Evolutionary conservation across 2,888 invertebrate species (phyloP).

Genomic region (Phymatocera aterrima): DNA sequence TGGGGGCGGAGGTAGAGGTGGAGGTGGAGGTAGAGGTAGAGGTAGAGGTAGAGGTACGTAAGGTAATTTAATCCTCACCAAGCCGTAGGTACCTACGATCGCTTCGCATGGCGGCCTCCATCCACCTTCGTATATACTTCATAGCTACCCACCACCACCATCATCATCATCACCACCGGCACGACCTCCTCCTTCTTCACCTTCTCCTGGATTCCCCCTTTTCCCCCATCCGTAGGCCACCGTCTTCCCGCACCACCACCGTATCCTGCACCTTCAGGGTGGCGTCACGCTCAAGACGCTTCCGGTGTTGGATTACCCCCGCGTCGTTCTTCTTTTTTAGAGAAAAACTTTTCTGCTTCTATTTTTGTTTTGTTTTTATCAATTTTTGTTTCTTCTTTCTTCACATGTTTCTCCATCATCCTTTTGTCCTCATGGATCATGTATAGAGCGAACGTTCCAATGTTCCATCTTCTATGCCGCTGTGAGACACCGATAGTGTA

Average conservation of each 20-base stretch:
- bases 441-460: too few relatives aligned
- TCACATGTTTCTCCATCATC: background rate
- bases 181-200: constrained; percentile 56
- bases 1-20: constrained; percentile 37
- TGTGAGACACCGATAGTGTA: too few relatives aligned
- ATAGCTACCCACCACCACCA: constrained; percentile 62
- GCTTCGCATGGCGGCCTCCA: constrained; percentile 68
- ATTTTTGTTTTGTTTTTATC: background rate
- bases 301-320: constrained; percentile 74
- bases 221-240: constrained; percentile 28
- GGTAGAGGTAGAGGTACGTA: constrained; percentile 34
- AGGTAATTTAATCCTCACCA: constrained; percentile 40
- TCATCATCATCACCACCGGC: too few relatives aligned
- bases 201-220: constrained; percentile 38
- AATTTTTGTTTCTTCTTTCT: background rate
- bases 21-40: background rate
- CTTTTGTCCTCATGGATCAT: background rate
- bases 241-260: constrained; percentile 61
- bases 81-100: constrained; percentile 45
- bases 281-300: constrained; percentile 75
- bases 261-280: constrained; percentile 74
- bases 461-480: too few relatives aligned
- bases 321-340: constrained; percentile 55
- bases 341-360: background rate
- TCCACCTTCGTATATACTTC: constrained; percentile 53